Conservation (phyloP, 92 coral and sea anemone species). For the Zoanthus sansibaricus region DNA sequence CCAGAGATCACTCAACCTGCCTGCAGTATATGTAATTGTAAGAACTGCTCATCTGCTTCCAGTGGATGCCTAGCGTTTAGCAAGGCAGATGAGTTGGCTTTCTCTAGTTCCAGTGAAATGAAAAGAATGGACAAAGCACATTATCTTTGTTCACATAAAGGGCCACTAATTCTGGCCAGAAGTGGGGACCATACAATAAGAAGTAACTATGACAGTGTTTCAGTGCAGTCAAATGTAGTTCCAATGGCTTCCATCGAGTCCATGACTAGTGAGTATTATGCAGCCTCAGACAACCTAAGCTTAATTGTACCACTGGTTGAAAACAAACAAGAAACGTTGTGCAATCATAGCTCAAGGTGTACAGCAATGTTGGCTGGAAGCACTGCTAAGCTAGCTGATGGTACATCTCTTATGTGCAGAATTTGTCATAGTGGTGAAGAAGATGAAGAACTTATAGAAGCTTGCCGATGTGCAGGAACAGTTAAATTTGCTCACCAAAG, state of each 20-base stretch:
- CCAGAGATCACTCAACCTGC: background rate
- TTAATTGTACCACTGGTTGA: conserved; percentile 10
- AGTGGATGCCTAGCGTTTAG: conserved; percentile 11
- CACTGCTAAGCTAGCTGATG: conserved; percentile 61
- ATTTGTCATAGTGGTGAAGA: conserved; percentile 91
- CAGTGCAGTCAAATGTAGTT: conserved; percentile 13
- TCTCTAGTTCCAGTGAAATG: background rate
- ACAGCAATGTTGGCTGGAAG: conserved; percentile 38
- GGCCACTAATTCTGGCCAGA: conserved; percentile 53
- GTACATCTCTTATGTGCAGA: conserved; percentile 83
- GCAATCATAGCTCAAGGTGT: background rate
- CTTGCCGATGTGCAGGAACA: conserved; percentile 94
- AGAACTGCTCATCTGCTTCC: background rate
- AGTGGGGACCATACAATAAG: background rate
- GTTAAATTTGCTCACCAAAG: conserved; percentile 93
- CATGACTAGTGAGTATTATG: background rate
- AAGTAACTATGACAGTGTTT: background rate
- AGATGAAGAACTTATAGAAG: conserved; percentile 85
- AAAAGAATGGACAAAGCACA: conserved; percentile 47
- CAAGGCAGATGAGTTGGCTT: background rate
- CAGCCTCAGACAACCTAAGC: background rate
- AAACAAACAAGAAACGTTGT: background rate
- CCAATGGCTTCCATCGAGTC: conserved; percentile 41
- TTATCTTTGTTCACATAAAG: conserved; percentile 65
- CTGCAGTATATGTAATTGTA: background rate